Evolutionary conservation across 1,140 invertebrate genomes (phyloP).

Genomic region (Papilio dardanus): DNA sequence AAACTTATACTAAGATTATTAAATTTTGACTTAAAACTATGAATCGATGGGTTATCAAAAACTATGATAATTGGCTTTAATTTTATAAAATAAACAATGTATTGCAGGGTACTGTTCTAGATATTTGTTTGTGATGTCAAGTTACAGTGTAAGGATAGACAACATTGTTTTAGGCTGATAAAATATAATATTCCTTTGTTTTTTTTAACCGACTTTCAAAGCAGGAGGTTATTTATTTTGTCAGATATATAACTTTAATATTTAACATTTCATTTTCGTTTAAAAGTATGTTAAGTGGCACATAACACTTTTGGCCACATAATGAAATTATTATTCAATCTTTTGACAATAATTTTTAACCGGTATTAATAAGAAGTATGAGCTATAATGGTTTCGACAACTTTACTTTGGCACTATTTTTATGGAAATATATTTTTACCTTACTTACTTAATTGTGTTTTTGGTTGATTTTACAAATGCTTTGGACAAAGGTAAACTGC

Average conservation of each 20-base stretch:
- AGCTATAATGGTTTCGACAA: slow-evolving; percentile 35
- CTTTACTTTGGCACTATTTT: slow-evolving; percentile 65
- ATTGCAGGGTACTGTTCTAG: neutral
- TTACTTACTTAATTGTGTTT: slow-evolving; percentile 2
- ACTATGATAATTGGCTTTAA: slow-evolving; percentile 21
- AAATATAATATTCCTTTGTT: too few species aligned
- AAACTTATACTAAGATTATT: slow-evolving; percentile 19
- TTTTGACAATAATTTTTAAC: neutral
- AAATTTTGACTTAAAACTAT: slow-evolving; percentile 16
- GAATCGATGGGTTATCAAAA: slow-evolving; percentile 33
- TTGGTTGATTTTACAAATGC: neutral
- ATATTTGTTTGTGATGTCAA: neutral
- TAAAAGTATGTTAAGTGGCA: neutral
- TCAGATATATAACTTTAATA: too few species aligned
- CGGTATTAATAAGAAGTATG: neutral
- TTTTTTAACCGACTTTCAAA: too few species aligned
- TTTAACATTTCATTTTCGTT: neutral
- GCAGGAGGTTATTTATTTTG: too few species aligned
- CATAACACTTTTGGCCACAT: neutral
- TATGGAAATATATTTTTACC: slow-evolving; percentile 33
- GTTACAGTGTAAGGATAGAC: neutral
- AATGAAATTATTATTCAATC: neutral
- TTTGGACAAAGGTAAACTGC: neutral
- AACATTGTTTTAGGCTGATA: neutral
- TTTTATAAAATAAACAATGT: neutral